A percentile compares a stretch with the other conserved stretches of the same genome.
These are phyloP conservation scores for Picathartes gymnocephalus DNA, from an alignment of 2,113 vertebrate species.

Conservation along the genomic window DNA sequence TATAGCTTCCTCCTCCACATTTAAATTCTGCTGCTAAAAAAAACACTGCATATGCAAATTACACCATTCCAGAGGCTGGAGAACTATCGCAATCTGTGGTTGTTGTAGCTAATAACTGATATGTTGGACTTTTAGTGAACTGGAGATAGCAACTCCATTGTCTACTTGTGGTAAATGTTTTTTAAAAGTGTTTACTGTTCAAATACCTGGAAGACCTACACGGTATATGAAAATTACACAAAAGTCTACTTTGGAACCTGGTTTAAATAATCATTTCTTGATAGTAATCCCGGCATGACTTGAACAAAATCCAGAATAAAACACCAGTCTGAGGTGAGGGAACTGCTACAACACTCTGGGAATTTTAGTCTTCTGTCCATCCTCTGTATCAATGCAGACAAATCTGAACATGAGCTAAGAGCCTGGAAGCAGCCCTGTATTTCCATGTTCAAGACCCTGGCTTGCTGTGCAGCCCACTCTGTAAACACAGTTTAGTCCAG, in stretches of 20 bases:
- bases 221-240: not conserved
- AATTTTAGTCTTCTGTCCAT: not conserved
- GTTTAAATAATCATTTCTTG: not conserved
- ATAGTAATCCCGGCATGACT: not conserved
- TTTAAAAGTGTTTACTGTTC: not conserved
- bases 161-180: not conserved
- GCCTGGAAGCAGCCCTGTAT: not conserved
- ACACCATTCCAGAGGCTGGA: conserved; percentile 3
- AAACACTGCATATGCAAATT: conserved; percentile 25
- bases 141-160: not conserved
- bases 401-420: not conserved
- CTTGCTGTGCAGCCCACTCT: not conserved
- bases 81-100: not conserved
- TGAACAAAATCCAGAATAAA: not conserved
- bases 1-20: not conserved
- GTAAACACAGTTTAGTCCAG: not conserved
- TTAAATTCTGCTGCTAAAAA: conserved; percentile 48
- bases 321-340: not conserved
- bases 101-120: not conserved
- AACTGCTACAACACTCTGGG: not conserved
- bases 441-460: not conserved
- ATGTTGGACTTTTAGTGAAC: not conserved
- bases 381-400: not conserved
- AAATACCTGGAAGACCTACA: not conserved
- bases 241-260: not conserved